Base-by-base conservation (phyloP, 92 coral and sea anemone species). In the Porites rus region DNA sequence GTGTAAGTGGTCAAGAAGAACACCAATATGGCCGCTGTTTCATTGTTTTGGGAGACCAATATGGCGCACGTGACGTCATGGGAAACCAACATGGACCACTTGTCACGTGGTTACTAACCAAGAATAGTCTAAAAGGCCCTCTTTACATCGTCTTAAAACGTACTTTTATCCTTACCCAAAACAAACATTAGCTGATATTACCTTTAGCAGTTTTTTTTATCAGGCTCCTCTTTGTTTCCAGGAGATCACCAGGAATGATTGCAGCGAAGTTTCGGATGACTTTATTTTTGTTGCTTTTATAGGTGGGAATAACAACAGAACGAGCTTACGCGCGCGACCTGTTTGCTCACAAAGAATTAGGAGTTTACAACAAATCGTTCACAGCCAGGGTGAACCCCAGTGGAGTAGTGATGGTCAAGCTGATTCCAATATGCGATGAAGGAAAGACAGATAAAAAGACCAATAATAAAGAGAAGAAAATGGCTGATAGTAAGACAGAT, bases 321-420 rank as follows among this genome's bases (percentile, higher is more conserved):
- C 67, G 84, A 1, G 94, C 94, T 4, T 84, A 80, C n/a, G 93
- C 64, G 24, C 78, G 93, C 31, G 96, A 95, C 74, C 72, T 95
- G 61, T 95, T 92, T 70, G 90, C 90, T 6, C 90, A 88, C 31
- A 89, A 91, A 54, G 88, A 90, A 59, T 81, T 95, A 46, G 98
- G 98, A 16, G 76, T 86, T 28, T 88, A 81, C 80, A 63, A 80
- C 20, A 65, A 88, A 60, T 75, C 90, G 1, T 90, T 93, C 85
- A 73, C 19, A 56, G 93, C 96, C 66, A 91, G 86, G 74, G 98
- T 95, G 54, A 95, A 95, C 94, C 98, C 98, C 72, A 92, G 93
- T 90, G 98, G 98, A 59, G 98, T 93, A 73, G 93, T 92, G 65
- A 95, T 95, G 98, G 91, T 95, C 65, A 85, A 65, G 80, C 63